Conservation (phyloP, 2,797 vertebrate species). For the Onychomys leucogaster region DNA sequence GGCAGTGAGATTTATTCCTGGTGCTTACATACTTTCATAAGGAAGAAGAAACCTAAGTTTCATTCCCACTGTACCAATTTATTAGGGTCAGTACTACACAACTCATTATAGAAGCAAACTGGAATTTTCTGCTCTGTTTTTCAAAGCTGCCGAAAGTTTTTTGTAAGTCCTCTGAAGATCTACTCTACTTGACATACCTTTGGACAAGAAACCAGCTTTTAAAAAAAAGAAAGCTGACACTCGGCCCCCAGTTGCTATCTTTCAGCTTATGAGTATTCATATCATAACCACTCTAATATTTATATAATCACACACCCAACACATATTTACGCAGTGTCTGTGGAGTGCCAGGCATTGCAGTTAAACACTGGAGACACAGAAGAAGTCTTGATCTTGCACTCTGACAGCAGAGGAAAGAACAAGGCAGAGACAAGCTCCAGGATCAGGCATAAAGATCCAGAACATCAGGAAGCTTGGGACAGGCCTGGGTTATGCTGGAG, state of each 20-base stretch:
- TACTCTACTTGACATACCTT: neutral
- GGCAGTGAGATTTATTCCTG: neutral
- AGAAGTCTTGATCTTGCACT: neutral
- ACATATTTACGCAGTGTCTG: constrained; percentile 57
- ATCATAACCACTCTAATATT: constrained; percentile 36
- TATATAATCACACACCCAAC: constrained; percentile 32
- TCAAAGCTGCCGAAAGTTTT: neutral
- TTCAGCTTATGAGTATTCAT: neutral
- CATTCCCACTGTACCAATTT: neutral
- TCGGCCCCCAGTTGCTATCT: constrained; percentile 17
- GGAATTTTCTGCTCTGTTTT: neutral
- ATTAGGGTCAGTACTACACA: neutral
- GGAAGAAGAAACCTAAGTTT: neutral
- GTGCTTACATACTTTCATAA: neutral
- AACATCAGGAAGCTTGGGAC: neutral
- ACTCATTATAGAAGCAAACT: neutral
- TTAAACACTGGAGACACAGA: neutral
- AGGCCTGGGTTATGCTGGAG: neutral
- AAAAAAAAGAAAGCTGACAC: neutral
- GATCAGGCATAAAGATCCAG: fast-evolving
- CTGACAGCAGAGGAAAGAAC: neutral
- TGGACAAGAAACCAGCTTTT: constrained; percentile 19
- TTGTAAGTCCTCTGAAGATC: neutral
- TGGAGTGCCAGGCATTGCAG: neutral
- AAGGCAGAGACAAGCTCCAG: fast-evolving